Conservation (phyloP, 2,888 invertebrate species). For the Sminthurinus aureus region DNA sequence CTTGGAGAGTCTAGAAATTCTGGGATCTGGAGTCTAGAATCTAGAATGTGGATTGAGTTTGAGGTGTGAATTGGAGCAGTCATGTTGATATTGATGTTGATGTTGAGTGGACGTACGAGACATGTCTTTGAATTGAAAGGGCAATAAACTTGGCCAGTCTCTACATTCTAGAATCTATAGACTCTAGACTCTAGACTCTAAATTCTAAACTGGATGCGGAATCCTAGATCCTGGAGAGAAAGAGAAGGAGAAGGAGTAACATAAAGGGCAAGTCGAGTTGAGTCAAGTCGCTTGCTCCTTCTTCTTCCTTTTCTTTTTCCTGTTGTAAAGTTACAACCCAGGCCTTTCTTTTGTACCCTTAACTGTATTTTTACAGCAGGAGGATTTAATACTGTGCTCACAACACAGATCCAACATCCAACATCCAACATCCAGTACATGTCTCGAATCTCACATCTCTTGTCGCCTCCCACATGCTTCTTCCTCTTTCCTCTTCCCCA, state of each 20-base stretch:
- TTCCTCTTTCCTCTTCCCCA: too few species aligned
- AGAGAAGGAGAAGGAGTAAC: background rate
- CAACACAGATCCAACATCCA: too few species aligned
- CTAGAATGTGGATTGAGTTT: background rate
- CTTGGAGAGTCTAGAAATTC: background rate
- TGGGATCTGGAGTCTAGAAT: too few species aligned
- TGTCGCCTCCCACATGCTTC: too few species aligned
- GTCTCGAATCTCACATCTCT: too few species aligned
- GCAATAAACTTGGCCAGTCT: conserved; percentile 22
- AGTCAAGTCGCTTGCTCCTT: too few species aligned
- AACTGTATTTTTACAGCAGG: too few species aligned
- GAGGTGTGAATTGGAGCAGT: conserved; percentile 34
- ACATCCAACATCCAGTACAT: too few species aligned
- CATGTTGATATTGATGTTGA: background rate
- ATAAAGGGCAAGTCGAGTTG: background rate
- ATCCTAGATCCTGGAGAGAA: background rate
- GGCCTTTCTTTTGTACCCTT: too few species aligned
- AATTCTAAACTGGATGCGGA: too few species aligned
- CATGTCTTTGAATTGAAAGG: conserved; percentile 32
- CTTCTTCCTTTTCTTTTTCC: background rate
- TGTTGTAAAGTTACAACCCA: background rate
- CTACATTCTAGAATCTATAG: background rate
- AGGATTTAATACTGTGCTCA: too few species aligned
- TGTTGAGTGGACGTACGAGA: conserved; percentile 27
- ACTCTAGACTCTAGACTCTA: background rate